A percentile compares a stretch with the other conserved stretches of the same genome.
phyloP scores from a whole-genome alignment of 2,888 invertebrate genomes.

The Blastobasis adustella region DNA sequence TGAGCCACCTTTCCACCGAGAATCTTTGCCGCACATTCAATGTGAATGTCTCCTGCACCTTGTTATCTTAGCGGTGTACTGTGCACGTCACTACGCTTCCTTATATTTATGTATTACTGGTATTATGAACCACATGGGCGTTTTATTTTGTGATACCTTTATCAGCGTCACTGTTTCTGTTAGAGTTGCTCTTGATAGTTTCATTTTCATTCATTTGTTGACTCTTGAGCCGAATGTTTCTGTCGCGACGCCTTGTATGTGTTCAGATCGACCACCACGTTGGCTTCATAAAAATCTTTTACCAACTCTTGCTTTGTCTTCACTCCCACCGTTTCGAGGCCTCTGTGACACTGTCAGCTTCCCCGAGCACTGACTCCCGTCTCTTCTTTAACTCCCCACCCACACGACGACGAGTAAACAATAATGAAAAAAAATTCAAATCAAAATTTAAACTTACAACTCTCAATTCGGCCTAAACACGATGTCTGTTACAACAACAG shows the following conservation, averaged over 20 bases:
- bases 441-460: conserved; percentile 20
- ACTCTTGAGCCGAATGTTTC: conserved; percentile 60
- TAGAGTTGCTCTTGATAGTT: conserved; percentile 71
- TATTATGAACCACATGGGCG: conserved; percentile 63
- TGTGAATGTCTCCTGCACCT: conserved; percentile 33
- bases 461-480: conserved; percentile 53
- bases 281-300: conserved; percentile 53
- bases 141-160: conserved; percentile 75
- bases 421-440: conserved; percentile 24
- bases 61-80: conserved; percentile 37
- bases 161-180: conserved; percentile 70
- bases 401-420: conserved; percentile 40
- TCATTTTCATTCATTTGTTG: conserved; percentile 68
- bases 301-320: conserved; percentile 56
- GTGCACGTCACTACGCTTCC: conserved; percentile 64
- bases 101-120: conserved; percentile 47
- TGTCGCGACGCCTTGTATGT: conserved; percentile 60
- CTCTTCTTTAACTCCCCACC: conserved; percentile 34
- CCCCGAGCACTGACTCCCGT: conserved; percentile 51
- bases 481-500: conserved; percentile 16
- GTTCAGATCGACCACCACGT: conserved; percentile 42
- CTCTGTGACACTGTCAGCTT: conserved; percentile 64
- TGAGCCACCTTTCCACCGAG: conserved; percentile 6
- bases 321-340: conserved; percentile 56
- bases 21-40: conserved; percentile 34